Percentiles rank a stretch among this genome's conserved stretches.
phyloP scores from a whole-genome alignment of 1,140 invertebrate species.

The Bemisia tabaci region DNA sequence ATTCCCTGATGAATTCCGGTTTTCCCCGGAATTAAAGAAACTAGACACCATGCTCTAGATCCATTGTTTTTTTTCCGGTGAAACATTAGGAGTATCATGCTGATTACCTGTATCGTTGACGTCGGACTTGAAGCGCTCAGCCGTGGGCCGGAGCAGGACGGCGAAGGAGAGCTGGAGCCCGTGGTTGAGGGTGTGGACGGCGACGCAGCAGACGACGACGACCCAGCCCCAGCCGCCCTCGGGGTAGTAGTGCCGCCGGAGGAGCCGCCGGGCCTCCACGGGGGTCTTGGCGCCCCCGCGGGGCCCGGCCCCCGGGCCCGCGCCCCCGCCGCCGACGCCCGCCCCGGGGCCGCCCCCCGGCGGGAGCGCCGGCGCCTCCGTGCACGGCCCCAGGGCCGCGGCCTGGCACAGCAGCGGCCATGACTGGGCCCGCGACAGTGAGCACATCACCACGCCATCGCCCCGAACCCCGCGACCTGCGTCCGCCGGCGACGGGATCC shows the following conservation, averaged over 20 bases:
- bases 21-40: no score
- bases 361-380: background rate
- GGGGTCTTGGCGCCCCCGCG: background rate
- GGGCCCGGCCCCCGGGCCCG: background rate
- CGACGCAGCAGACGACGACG: slow-evolving; percentile 45
- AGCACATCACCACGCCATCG: slow-evolving; percentile 3
- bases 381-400: background rate
- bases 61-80: no score
- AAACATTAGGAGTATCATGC: no score
- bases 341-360: background rate
- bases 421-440: slow-evolving; percentile 12
- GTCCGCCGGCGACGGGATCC: no score
- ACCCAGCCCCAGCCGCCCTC: slow-evolving; percentile 73
- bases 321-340: background rate
- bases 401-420: slow-evolving; percentile 12
- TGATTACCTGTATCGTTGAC: slow-evolving; percentile 2
- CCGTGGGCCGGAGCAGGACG: slow-evolving; percentile 10
- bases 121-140: background rate
- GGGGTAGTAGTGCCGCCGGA: slow-evolving; percentile 50
- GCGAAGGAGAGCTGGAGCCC: slow-evolving; percentile 42
- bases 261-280: slow-evolving; percentile 9
- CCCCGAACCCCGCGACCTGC: no score
- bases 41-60: no score
- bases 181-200: slow-evolving; percentile 49
- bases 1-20: no score